Evolutionary conservation across 1,140 invertebrate genomes (phyloP).

Genomic region (Oscheius sp.): DNA sequence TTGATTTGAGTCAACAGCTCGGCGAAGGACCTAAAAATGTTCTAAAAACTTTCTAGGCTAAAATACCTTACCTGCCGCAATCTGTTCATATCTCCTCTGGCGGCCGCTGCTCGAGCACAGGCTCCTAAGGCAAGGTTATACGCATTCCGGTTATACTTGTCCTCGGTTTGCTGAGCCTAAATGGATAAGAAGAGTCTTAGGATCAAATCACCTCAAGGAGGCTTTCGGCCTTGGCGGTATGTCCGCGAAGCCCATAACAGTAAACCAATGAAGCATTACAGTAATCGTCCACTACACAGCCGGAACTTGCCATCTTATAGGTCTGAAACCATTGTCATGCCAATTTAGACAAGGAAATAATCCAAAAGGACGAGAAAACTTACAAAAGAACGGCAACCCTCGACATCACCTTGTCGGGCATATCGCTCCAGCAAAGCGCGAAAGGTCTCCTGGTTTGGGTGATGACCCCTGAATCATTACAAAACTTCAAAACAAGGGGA

Average conservation of each 20-base stretch:
- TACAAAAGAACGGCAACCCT: not conserved
- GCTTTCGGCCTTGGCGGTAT: constrained; percentile 1
- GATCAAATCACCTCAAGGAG: constrained; percentile 12
- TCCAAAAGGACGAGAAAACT: too few relatives aligned
- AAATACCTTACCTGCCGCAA: not conserved
- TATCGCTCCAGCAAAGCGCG: constrained; percentile 1
- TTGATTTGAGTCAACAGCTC: constrained; percentile 1
- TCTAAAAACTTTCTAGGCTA: not conserved
- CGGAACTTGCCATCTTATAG: constrained; percentile 22
- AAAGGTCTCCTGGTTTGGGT: constrained; percentile 24
- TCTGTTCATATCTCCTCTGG: constrained; percentile 1
- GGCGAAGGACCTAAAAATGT: constrained; percentile 2
- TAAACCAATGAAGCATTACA: constrained; percentile 11
- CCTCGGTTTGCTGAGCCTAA: constrained; percentile 10
- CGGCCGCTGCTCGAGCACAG: not conserved
- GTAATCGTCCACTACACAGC: not conserved
- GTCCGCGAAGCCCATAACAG: not conserved
- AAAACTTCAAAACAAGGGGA: not conserved
- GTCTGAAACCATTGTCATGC: not conserved
- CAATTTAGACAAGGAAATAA: too few relatives aligned
- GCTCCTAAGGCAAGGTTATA: constrained; percentile 2
- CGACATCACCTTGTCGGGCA: not conserved
- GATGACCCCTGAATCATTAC: not conserved
- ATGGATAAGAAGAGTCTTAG: constrained; percentile 25
- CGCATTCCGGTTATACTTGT: not conserved